Percentiles rank a stretch among this genome's conserved stretches.
Conservation (phyloP, 2,888 invertebrate species). For the Globia sparganii region DNA sequence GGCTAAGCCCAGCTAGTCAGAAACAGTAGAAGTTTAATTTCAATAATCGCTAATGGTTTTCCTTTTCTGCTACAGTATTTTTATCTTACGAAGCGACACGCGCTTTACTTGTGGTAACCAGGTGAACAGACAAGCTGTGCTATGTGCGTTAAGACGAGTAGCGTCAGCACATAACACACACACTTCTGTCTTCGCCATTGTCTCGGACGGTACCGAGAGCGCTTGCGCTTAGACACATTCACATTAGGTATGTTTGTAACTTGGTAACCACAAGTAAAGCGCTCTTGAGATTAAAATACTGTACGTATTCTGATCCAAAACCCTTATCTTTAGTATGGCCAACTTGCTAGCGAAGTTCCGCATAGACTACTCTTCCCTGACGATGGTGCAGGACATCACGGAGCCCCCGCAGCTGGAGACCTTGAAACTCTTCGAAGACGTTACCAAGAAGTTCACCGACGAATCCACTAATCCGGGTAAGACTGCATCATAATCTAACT, state of each 20-base stretch:
- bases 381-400: constrained; percentile 97
- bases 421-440: constrained; percentile 92
- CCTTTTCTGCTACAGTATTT: constrained; percentile 42
- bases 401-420: constrained; percentile 95
- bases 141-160: too few species aligned
- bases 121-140: too few species aligned
- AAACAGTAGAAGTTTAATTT: not conserved
- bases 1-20: not conserved
- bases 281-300: too few species aligned
- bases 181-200: too few species aligned
- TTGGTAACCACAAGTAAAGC: too few species aligned
- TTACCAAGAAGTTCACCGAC: constrained; percentile 92
- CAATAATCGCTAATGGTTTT: not conserved
- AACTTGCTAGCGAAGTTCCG: constrained; percentile 97
- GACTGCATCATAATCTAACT: not conserved
- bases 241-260: too few species aligned
- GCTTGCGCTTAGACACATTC: too few species aligned
- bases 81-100: too few species aligned
- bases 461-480: constrained; percentile 77
- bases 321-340: constrained; percentile 94
- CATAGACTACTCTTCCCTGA: constrained; percentile 97
- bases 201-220: too few species aligned
- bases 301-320: constrained; percentile 21
- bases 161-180: too few species aligned
- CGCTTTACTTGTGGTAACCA: too few species aligned